Evolutionary conservation across 2,888 invertebrate genomes (phyloP).

Genomic region (Acanthopleura granulata): DNA sequence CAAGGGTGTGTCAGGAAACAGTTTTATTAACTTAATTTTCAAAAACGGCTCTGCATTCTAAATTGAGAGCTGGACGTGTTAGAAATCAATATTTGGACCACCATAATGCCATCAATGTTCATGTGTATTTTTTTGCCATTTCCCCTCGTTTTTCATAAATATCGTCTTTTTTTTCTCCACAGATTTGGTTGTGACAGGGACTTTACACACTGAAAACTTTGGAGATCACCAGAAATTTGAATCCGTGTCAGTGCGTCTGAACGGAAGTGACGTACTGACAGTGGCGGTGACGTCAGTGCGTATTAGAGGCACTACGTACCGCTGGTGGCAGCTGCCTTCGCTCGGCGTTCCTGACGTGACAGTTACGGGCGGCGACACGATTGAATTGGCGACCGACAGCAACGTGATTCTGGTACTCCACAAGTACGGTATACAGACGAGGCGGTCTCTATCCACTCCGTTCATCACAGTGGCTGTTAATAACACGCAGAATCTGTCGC

Average conservation of each 20-base stretch:
- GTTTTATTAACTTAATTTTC: no score
- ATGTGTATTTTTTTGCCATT: no score
- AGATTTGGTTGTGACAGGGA: neutral
- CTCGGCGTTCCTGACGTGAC: neutral
- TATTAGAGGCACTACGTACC: neutral
- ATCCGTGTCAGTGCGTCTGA: no score
- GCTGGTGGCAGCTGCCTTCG: neutral
- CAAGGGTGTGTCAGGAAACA: no score
- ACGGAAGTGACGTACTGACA: no score
- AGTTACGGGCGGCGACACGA: neutral
- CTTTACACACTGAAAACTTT: neutral
- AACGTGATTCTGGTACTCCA: neutral
- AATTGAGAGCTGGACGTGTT: no score
- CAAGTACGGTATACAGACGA: conserved; percentile 2
- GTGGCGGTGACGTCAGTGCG: no score
- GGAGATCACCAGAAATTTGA: neutral
- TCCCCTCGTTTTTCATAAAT: no score
- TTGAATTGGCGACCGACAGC: neutral
- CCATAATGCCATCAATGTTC: no score
- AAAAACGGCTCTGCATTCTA: no score
- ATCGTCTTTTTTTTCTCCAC: neutral
- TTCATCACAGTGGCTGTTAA: neutral
- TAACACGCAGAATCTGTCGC: neutral
- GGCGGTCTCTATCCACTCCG: neutral
- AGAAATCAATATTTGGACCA: no score